Base-by-base conservation (phyloP, 2,113 vertebrate genomes). In the Semicossyphus pulcher region DNA sequence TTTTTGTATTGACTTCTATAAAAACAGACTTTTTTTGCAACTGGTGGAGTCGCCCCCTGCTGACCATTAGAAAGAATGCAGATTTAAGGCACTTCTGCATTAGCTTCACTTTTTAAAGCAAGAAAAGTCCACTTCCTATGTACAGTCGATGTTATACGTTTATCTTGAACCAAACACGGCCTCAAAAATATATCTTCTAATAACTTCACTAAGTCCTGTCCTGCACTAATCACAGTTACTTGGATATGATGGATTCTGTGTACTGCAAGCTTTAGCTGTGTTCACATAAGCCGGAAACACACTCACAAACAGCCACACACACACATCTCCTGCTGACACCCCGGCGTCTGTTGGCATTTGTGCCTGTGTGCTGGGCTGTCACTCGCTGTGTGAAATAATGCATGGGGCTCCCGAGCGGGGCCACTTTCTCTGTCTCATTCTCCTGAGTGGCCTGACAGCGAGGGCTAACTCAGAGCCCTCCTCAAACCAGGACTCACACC, bases 331-430 rank as follows among this genome's bases (percentile, higher is more conserved):
- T 10, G 5, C 52, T 83, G 77, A 86, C 88, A 86, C 71, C 72
- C 61, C 12, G 37, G 69, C 63, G 53, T 90, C 82, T 87, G 78
- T 70, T 82, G 75, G 81, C 68, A 56, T 87, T 76, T 88, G 79
- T 81, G 82, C 60, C 49, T n/a, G 71, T 84, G 72, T 83, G 81
- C 84, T 73, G 59, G 21, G 54, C 83, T 89, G 91, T 92, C 88
- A 85, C 88, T 88, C 51, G 70, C 81, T 53, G 67, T 89, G 88
- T 88, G 89, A 90, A 93, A 92, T 92, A 93, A 93, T 93, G 90
- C 90, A 92, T 92, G 83, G 81, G 63, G 39, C 84, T 87, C 79
- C 86, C 64, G 67, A 72, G 81, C 54, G 44, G 62, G 54, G 60
- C 71, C 67, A 76, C 78, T 85, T 76, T 80, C 81, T 57, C 52